Evolutionary conservation across 2,113 vertebrate genomes (phyloP).

Genomic region (Leiothrix lutea): DNA sequence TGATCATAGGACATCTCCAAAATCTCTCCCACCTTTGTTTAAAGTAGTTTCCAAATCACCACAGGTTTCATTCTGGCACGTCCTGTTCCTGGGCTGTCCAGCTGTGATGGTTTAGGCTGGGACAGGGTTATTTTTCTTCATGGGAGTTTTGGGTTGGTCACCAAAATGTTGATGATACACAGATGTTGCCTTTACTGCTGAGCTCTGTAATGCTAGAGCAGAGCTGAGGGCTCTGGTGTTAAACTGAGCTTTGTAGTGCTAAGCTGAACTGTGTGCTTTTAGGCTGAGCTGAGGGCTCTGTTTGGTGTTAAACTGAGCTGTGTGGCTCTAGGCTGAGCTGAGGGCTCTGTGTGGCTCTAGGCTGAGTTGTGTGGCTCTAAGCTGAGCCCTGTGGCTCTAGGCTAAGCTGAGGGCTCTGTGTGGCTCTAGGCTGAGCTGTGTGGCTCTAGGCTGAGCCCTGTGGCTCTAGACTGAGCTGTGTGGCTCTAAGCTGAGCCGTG

Average conservation of each 20-base stretch:
- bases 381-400: neutral
- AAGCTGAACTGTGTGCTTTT: neutral
- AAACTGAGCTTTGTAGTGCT: neutral
- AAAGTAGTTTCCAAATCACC: neutral
- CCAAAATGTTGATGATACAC: neutral
- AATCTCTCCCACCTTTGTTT: neutral
- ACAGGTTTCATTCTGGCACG: accelerated
- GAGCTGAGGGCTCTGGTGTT: neutral
- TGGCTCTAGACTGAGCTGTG: no score
- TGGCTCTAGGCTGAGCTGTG: neutral
- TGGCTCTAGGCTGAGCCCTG: no score
- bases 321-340: no score
- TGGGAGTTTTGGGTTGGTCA: neutral
- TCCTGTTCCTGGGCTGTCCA: neutral
- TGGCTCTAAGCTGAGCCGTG: no score
- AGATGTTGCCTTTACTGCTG: neutral
- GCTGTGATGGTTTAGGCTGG: neutral
- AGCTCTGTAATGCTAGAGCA: neutral
- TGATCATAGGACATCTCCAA: neutral
- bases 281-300: neutral
- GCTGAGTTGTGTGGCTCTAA: neutral
- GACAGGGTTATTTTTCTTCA: neutral
- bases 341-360: no score
- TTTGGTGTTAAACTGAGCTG: neutral
- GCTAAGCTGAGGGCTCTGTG: neutral